phyloP scores from a whole-genome alignment of 1,140 invertebrate genomes.

The Phocides pigmalion region DNA sequence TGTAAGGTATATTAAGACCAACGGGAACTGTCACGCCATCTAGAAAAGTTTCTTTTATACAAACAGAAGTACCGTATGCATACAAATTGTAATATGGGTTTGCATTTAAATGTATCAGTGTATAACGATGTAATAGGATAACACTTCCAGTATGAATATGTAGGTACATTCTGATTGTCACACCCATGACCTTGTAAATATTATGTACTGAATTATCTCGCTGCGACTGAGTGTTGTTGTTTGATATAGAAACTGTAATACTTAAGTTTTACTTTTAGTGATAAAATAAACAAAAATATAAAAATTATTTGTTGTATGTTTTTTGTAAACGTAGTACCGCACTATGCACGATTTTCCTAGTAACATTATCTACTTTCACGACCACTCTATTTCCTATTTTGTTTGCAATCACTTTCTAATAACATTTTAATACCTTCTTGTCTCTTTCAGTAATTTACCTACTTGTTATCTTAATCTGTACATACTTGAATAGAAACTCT shows the following conservation, averaged over 20 bases:
- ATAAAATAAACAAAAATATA: constrained; percentile 81
- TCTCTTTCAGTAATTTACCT: constrained; percentile 58
- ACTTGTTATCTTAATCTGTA: constrained; percentile 54
- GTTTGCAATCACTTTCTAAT: constrained; percentile 72
- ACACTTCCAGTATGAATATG: constrained; percentile 37
- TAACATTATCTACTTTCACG: constrained; percentile 66
- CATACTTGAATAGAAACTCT: constrained; percentile 46
- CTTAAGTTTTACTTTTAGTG: constrained; percentile 83
- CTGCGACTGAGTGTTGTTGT: constrained; percentile 81
- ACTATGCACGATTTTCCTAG: constrained; percentile 65
- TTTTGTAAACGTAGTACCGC: constrained; percentile 61
- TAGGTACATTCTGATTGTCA: constrained; percentile 46
- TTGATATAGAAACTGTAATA: constrained; percentile 81
- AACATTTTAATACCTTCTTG: constrained; percentile 69
- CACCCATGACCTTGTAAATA: constrained; percentile 77
- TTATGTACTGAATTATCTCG: constrained; percentile 75
- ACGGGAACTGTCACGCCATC: constrained; percentile 18
- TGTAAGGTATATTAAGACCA: constrained; percentile 45
- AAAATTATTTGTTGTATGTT: constrained; percentile 68
- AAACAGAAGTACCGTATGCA: constrained; percentile 33
- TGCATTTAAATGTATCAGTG: constrained; percentile 64
- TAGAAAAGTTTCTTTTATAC: constrained; percentile 23
- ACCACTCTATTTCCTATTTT: constrained; percentile 65
- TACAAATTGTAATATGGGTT: constrained; percentile 46
- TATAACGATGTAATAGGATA: constrained; percentile 41